A percentile compares a stretch with the other conserved stretches of the same genome.
Conservation (phyloP, 2,113 vertebrate species). For the Paedocypris sp. region DNA sequence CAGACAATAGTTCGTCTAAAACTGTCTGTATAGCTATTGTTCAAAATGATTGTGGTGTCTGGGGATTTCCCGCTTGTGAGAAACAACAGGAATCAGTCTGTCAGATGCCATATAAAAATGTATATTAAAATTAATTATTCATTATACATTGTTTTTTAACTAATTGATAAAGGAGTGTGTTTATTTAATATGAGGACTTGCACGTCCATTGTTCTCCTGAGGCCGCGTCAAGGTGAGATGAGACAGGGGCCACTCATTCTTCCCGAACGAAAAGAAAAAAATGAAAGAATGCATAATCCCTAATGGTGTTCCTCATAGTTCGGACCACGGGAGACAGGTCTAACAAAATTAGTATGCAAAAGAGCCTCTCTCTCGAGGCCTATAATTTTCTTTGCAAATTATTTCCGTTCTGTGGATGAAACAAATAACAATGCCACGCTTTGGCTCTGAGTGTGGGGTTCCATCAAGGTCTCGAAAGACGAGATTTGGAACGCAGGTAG, state of each 20-base stretch:
- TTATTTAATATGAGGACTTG: slow-evolving; percentile 16
- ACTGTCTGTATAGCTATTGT: slow-evolving; percentile 28
- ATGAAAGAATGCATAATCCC: slow-evolving; percentile 64
- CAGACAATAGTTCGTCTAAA: slow-evolving; percentile 46
- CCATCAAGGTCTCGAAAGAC: slow-evolving; percentile 65
- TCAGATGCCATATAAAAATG: slow-evolving; percentile 1
- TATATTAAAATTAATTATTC: slow-evolving; percentile 20
- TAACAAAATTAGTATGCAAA: slow-evolving; percentile 99
- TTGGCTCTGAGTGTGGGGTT: slow-evolving; percentile 39
- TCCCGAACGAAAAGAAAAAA: slow-evolving; percentile 51
- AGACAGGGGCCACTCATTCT: slow-evolving; percentile 42
- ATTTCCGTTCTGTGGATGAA: slow-evolving; percentile 88
- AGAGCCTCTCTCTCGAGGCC: slow-evolving; percentile 85
- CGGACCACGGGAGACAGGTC: slow-evolving; percentile 89
- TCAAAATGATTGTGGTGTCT: slow-evolving; percentile 20
- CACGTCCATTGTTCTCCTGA: slow-evolving; percentile 12
- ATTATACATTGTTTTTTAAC: neutral
- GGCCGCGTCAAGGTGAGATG: slow-evolving; percentile 23
- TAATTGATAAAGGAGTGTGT: slow-evolving; percentile 17
- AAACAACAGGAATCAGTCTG: slow-evolving; percentile 9
- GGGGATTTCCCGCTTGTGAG: slow-evolving; percentile 14
- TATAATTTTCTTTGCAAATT: slow-evolving; percentile 92
- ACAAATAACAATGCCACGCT: slow-evolving; percentile 73
- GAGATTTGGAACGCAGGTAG: slow-evolving; percentile 92
- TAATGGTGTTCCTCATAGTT: slow-evolving; percentile 72